These are phyloP conservation scores for Spodoptera picta DNA, from an alignment of 2,888 invertebrate genomes.

Conservation along the genomic window DNA sequence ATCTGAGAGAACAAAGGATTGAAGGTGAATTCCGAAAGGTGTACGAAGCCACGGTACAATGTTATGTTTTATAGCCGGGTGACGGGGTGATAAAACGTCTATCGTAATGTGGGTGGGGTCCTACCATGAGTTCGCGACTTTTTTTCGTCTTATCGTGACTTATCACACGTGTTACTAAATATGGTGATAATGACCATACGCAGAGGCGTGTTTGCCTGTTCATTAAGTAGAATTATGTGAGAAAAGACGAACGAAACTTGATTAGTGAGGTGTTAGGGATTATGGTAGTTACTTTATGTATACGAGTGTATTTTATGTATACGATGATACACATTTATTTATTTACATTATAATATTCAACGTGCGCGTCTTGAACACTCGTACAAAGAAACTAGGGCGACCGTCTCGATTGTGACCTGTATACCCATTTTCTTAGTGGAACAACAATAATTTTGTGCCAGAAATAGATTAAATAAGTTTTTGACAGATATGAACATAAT, in stretches of 20 bases:
- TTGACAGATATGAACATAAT: slow-evolving; percentile 31
- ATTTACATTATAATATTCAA: slow-evolving; percentile 24
- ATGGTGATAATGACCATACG: too few species aligned
- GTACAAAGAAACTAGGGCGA: slow-evolving; percentile 30
- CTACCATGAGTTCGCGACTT: slow-evolving; percentile 61
- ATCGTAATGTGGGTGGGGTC: slow-evolving; percentile 62
- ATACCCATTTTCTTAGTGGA: slow-evolving; percentile 27
- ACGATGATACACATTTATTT: slow-evolving; percentile 34
- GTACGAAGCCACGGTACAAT: slow-evolving; percentile 39
- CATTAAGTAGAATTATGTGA: too few species aligned
- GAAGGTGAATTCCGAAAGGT: slow-evolving; percentile 57
- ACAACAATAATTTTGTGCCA: slow-evolving; percentile 33
- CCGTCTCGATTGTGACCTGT: slow-evolving; percentile 28
- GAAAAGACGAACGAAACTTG: slow-evolving; percentile 17
- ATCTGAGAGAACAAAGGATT: slow-evolving; percentile 57
- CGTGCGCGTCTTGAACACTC: slow-evolving; percentile 19
- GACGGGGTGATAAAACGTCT: slow-evolving; percentile 72
- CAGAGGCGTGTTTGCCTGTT: too few species aligned
- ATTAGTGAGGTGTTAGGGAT: slow-evolving; percentile 31
- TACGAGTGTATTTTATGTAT: slow-evolving; percentile 40
- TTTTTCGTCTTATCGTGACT: slow-evolving; percentile 1
- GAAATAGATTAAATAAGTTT: slow-evolving; percentile 32
- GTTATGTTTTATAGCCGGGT: slow-evolving; percentile 59
- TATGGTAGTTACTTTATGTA: slow-evolving; percentile 2
- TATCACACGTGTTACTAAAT: too few species aligned